Base-by-base conservation (phyloP, 2,888 invertebrate genomes). In the Flabesymbios commensalis region DNA sequence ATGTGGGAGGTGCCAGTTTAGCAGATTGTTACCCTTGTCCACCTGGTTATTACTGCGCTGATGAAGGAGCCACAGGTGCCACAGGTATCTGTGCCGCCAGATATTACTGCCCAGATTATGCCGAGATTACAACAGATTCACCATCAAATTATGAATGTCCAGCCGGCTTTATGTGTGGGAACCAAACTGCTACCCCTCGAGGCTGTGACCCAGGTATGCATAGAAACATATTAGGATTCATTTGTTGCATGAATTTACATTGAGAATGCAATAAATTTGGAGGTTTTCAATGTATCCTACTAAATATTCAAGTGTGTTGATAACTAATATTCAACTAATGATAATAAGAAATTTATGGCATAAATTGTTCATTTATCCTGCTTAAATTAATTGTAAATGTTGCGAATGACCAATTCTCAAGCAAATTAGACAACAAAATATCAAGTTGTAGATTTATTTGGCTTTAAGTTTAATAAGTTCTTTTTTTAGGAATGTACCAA, bases 11-110 rank as follows among this genome's bases (percentile, higher is more conserved):
- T 4, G 67, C 65, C 0, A 59, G 67, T 7, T 61, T 57, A 14
- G 33, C 51, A 7, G 72, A 78, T 55, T 80, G 80, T 66, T 75
- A 73, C 17, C 69, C 71, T 32, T 80, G 80, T 63, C 76, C 75
- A 1, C 73, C 74, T 0, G 80, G 80, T 1, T 74, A 63, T 52
- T 80, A 77, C 67, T 80, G 80, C 57, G 58, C 57, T 19, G 70
- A 71, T n/a, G 31, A n/a, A 4, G 79, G 78, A 3, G 69, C 77
- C 5, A 74, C 73, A 1, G 67, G 61, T 4, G 76, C 75, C 22
- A 72, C 78, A 33, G 79, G 77, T 7, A 62, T 66, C 3, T 80
- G 79, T 68, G 70, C 74, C 41, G 71, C 70, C 32, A 76, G 80
- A 1, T 80, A 75, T 63, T 80, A 79, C 68, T 80, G 80, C 59